Evolutionary conservation across 53 echinoderm and acorn worm species (phyloP).

Genomic region (Holothuria leucospilota): DNA sequence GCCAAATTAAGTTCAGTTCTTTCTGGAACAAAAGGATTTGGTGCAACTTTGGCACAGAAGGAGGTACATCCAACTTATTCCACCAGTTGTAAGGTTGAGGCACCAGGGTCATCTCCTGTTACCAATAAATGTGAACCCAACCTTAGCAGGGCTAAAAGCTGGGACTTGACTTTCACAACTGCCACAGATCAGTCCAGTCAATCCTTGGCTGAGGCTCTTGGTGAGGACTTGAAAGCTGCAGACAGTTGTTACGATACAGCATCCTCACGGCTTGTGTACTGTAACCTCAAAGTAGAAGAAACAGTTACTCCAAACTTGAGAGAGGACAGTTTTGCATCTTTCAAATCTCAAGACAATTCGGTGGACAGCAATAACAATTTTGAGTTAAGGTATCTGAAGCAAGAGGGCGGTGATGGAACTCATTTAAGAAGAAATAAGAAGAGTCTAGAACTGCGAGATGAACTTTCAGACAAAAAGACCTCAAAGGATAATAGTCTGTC

Average conservation of each 20-base stretch:
- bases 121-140: slow-evolving; percentile 17
- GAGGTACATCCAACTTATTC: neutral
- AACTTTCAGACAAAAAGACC: neutral
- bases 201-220: neutral
- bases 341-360: neutral
- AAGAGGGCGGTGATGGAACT: neutral
- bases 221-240: too few relatives aligned
- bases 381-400: neutral
- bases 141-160: slow-evolving; percentile 38
- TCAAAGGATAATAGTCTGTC: neutral
- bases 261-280: too few relatives aligned
- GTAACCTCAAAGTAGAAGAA: too few relatives aligned
- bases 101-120: neutral
- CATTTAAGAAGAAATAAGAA: too few relatives aligned
- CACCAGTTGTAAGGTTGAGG: neutral
- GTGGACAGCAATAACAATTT: slow-evolving; percentile 13
- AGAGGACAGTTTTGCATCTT: neutral
- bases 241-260: too few relatives aligned
- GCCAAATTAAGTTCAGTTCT: neutral
- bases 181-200: slow-evolving; percentile 5
- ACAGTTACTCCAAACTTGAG: neutral
- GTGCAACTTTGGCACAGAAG: neutral
- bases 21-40: neutral
- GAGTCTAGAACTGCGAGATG: neutral
- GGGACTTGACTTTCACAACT: slow-evolving; percentile 26